Percentiles rank a stretch among this genome's conserved stretches.
Conservation (phyloP, 2,113 vertebrate genomes). For the Aphyosemion australe region DNA sequence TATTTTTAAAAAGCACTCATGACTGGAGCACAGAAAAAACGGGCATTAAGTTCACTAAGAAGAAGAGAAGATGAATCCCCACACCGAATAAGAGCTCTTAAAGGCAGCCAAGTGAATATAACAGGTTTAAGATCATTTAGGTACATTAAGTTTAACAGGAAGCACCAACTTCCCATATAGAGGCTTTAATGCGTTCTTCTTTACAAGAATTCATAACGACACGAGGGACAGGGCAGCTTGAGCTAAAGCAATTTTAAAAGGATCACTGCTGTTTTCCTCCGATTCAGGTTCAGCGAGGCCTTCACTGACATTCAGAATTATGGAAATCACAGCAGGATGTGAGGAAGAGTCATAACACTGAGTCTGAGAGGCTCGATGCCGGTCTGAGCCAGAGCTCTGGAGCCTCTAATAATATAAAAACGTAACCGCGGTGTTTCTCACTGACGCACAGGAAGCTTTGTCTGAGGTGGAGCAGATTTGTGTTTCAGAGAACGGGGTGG, state of each 20-base stretch:
- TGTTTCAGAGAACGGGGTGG: neutral
- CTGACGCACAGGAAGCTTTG: too few relatives aligned
- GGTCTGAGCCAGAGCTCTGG: neutral
- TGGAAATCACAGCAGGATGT: slow-evolving; percentile 30
- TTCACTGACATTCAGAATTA: slow-evolving; percentile 25
- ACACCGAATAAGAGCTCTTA: too few relatives aligned
- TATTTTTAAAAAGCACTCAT: too few relatives aligned
- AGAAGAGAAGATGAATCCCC: too few relatives aligned
- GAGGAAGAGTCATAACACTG: neutral
- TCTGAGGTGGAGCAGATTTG: neutral
- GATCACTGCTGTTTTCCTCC: slow-evolving; percentile 6
- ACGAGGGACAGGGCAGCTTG: neutral
- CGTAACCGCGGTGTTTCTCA: too few relatives aligned
- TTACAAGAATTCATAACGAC: neutral
- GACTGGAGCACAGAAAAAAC: too few relatives aligned
- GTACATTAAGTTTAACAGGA: too few relatives aligned
- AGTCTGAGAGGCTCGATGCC: slow-evolving; percentile 8
- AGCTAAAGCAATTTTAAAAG: neutral
- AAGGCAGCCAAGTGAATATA: too few relatives aligned
- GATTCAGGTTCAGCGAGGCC: slow-evolving; percentile 13
- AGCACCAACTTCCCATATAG: too few relatives aligned
- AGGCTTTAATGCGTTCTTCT: neutral
- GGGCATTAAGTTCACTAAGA: too few relatives aligned
- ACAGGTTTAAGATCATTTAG: too few relatives aligned
- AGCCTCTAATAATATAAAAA: too few relatives aligned